phyloP scores from a whole-genome alignment of 2,113 vertebrate species.

The Paradoxurus hermaphroditus region DNA sequence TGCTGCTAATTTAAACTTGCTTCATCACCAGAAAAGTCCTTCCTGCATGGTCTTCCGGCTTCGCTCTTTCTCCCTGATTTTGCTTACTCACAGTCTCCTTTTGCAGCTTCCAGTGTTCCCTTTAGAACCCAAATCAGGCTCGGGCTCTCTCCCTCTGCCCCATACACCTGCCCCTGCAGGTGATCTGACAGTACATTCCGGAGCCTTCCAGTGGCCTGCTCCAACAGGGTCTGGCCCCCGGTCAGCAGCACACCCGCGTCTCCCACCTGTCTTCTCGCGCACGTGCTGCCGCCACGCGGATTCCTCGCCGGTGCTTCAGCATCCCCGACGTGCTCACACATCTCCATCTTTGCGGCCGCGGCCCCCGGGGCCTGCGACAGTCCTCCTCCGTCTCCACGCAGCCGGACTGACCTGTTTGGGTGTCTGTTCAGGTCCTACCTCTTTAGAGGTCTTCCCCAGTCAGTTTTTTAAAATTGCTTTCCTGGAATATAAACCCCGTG shows the following conservation, averaged over 20 bases:
- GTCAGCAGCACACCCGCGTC: not conserved
- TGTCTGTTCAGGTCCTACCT: not conserved
- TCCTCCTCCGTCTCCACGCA: not conserved
- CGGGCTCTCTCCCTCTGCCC: not conserved
- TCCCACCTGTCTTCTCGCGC: not conserved
- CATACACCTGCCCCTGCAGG: rapidly evolving
- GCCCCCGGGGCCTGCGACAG: not conserved
- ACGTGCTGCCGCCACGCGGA: not conserved
- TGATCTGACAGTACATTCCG: not conserved
- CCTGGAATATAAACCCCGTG: not conserved
- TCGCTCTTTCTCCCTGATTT: not conserved
- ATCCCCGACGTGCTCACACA: not conserved
- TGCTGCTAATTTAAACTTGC: not conserved
- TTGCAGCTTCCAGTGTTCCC: not conserved
- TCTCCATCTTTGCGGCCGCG: not conserved
- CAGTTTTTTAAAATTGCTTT: not conserved
- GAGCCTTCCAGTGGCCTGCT: not conserved
- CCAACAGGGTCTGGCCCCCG: not conserved
- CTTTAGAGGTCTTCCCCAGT: not conserved
- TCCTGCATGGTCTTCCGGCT: not conserved
- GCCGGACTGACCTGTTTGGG: not conserved
- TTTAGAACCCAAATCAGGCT: not conserved
- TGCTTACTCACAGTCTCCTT: not conserved
- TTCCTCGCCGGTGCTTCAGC: not conserved
- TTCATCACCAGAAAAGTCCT: not conserved